A percentile compares a stretch with the other conserved stretches of the same genome.
Conservation (phyloP, 2,888 invertebrate species). For the Opisthograptis luteolata region DNA sequence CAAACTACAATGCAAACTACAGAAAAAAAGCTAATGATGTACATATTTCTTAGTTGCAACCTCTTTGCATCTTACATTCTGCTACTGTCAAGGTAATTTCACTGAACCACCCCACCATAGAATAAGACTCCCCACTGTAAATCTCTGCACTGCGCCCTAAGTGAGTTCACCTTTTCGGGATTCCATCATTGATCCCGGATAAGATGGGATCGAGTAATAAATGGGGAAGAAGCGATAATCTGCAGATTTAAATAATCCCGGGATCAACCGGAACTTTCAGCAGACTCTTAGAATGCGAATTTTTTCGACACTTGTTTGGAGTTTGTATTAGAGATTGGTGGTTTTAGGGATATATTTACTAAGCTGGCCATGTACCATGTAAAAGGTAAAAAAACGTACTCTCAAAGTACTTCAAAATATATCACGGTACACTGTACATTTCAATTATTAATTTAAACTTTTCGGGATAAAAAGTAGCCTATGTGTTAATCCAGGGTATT, state of each 20-base stretch:
- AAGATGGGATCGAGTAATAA: slow-evolving; percentile 54
- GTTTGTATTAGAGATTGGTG: slow-evolving; percentile 40
- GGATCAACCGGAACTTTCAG: slow-evolving; percentile 43
- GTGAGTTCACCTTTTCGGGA: slow-evolving; percentile 44
- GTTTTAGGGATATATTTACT: slow-evolving; percentile 7
- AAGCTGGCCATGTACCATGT: neutral
- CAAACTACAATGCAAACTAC: too few species aligned
- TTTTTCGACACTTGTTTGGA: slow-evolving; percentile 44
- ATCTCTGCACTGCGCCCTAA: slow-evolving; percentile 21
- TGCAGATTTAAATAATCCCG: slow-evolving; percentile 53
- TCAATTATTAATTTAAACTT: too few species aligned
- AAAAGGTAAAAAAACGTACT: too few species aligned
- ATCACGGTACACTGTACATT: too few species aligned
- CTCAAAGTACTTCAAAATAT: too few species aligned
- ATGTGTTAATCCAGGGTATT: too few species aligned
- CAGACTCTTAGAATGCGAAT: slow-evolving; percentile 44
- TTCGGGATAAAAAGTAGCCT: too few species aligned
- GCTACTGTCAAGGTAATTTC: too few species aligned
- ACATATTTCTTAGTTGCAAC: too few species aligned
- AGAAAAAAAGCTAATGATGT: too few species aligned
- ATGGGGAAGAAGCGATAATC: slow-evolving; percentile 51
- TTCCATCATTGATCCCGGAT: slow-evolving; percentile 52
- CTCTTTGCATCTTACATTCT: too few species aligned
- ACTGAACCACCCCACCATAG: too few species aligned
- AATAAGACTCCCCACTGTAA: slow-evolving; percentile 2